A percentile compares a stretch with the other conserved stretches of the same genome.
Conservation (phyloP, 2,113 vertebrate species). For the Cavia aperea region DNA sequence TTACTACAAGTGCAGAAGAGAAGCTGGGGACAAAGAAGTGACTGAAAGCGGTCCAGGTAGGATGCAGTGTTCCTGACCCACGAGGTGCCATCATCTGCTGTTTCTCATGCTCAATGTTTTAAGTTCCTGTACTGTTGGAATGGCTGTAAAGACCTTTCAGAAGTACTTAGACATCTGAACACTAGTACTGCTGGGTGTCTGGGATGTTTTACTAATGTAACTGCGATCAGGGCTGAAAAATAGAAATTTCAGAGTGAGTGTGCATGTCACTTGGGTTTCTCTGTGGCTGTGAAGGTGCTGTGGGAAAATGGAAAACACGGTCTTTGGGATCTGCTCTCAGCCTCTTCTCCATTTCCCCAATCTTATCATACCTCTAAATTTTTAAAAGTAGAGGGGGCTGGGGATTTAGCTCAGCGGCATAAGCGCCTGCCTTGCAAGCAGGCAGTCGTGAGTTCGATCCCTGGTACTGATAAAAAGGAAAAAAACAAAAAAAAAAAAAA, state of each 20-base stretch:
- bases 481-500: neutral
- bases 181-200: neutral
- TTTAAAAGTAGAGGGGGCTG: neutral
- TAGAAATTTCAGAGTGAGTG: neutral
- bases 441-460: too few species aligned
- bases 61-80: neutral
- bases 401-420: too few species aligned
- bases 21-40: neutral
- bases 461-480: too few species aligned
- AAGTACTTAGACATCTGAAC: neutral
- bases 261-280: neutral
- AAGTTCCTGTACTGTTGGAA: neutral
- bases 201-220: neutral
- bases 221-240: neutral
- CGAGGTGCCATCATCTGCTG: too few species aligned
- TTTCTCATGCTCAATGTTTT: neutral
- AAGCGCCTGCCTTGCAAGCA: too few species aligned
- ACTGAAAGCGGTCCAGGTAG: rapidly evolving
- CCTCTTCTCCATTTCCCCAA: neutral
- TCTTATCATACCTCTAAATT: neutral
- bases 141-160: neutral
- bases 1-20: neutral
- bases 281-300: neutral
- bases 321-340: neutral
- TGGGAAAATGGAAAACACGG: neutral